Percentiles rank a stretch among this genome's conserved stretches.
phyloP scores from a whole-genome alignment of 1,140 invertebrate species.

The Drosophila tsacasi region DNA sequence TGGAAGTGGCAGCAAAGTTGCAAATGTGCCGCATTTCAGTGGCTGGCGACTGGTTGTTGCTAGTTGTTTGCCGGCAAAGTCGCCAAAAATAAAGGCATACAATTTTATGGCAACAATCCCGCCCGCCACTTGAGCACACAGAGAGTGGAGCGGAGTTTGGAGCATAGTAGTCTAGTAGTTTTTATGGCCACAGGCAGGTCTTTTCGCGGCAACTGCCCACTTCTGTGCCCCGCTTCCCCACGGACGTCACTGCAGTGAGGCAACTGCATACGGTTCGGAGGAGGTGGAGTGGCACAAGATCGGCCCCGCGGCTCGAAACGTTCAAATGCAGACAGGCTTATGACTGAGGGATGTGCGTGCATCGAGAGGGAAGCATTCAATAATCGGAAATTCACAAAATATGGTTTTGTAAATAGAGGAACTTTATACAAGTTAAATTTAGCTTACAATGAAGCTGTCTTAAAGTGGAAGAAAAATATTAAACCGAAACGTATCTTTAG shows the following conservation, averaged over 20 bases:
- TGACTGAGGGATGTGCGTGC: slow-evolving; percentile 34
- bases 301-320: slow-evolving; percentile 7
- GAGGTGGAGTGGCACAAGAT: slow-evolving; percentile 46
- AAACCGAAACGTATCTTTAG: too few species aligned
- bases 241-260: slow-evolving; percentile 11
- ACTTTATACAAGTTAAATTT: neutral
- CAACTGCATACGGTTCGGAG: slow-evolving; percentile 7
- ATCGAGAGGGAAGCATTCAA: neutral
- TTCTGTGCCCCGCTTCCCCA: neutral
- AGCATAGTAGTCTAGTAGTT: slow-evolving; percentile 45
- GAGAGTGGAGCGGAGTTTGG: slow-evolving; percentile 18
- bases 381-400: neutral
- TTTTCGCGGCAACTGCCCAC: slow-evolving; percentile 52
- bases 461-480: too few species aligned
- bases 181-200: slow-evolving; percentile 69
- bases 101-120: slow-evolving; percentile 56
- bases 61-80: slow-evolving; percentile 36
- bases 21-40: slow-evolving; percentile 68
- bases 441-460: neutral
- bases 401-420: neutral
- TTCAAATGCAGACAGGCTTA: slow-evolving; percentile 52
- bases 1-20: slow-evolving; percentile 79
- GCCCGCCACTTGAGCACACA: slow-evolving; percentile 58
- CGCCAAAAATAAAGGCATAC: slow-evolving; percentile 76
- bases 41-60: slow-evolving; percentile 24